Conservation (phyloP, 23 tunicate species). For the Corella eumyota region DNA sequence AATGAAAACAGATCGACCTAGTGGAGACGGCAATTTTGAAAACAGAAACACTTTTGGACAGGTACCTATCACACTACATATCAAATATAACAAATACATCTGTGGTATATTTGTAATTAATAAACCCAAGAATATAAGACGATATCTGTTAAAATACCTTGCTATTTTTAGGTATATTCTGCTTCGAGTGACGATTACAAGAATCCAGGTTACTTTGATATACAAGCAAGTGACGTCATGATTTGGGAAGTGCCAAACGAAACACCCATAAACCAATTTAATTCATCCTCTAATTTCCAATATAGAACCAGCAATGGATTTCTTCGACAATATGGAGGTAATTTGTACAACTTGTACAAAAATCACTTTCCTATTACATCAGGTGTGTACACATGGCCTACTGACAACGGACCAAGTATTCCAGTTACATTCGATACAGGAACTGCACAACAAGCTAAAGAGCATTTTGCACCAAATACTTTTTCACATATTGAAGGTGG, state of each 20-base stretch:
- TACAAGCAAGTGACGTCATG: conserved; percentile 42
- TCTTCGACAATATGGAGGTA: conserved; percentile 1
- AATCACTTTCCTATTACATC: neutral
- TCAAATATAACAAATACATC: too few relatives aligned
- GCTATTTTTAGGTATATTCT: too few relatives aligned
- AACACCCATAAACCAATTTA: conserved; percentile 6
- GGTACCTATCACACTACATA: too few relatives aligned
- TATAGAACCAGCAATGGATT: conserved; percentile 5
- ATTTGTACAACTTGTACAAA: conserved; percentile 6
- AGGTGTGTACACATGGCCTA: conserved; percentile 1
- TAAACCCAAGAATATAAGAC: too few relatives aligned
- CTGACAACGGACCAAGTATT: conserved; percentile 6
- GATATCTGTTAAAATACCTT: too few relatives aligned
- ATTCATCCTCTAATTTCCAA: neutral
- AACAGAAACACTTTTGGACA: conserved; percentile 15
- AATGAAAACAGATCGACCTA: neutral
- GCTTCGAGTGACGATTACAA: conserved; percentile 58
- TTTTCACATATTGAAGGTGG: conserved; percentile 1
- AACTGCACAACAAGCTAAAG: neutral
- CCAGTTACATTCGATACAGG: conserved; percentile 12
- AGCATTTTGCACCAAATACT: conserved; percentile 1
- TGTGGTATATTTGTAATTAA: too few relatives aligned
- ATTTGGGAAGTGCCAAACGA: conserved; percentile 36
- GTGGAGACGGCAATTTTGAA: conserved; percentile 13
- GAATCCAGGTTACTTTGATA: conserved; percentile 39